Base-by-base conservation (phyloP, 1,140 invertebrate genomes). In the Teleogryllus occipitalis region DNA sequence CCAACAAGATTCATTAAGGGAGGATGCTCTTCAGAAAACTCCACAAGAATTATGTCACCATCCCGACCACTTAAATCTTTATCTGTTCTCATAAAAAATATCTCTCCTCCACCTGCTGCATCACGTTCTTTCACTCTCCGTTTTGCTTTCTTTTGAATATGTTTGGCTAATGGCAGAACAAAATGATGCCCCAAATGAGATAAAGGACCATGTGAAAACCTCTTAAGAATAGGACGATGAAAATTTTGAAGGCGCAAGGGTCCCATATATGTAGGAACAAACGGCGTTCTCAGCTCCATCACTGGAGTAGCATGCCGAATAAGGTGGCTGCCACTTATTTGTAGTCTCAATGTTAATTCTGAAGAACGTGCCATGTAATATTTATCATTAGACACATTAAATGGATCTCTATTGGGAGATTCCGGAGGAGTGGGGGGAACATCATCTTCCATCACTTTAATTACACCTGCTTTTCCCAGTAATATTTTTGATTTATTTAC, bases 11-110 rank as follows among this genome's bases (percentile, higher is more conserved):
- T 98, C 85, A 99, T 92, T 0, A 99, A 87, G 0, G 98, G 97
- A 8, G 98, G 98, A 89, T 97, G 96, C 87, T 99, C 98, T 85
- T 99, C 98, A 79, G 95, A 97, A 87, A 98, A 99, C 87, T 99
- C 98, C 5, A 96, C 88, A 0, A 99, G 87, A 1, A 99, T 91
- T 0, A 99, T 83, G 82, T 98, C 97, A 0, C 98, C 98, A 87
- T 99, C 98, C 82, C 93, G 92, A 5, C 96, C 97, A 65, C 96
- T 96, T 7, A 99, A 88, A 88, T 99, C 98, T 82, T 98, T 96
- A 0, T 96, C 90, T 22, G 97, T 97, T 76, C 98, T 90, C 98
- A 99, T 99, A 83, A 99, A 98, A 88, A 99, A 99, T 7, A 99
- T 97, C 84, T 99, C 98, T 10, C 97, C 97, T 81, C 98, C 98